phyloP scores from a whole-genome alignment of 1,140 invertebrate genomes.

The Lepidurus apus region DNA sequence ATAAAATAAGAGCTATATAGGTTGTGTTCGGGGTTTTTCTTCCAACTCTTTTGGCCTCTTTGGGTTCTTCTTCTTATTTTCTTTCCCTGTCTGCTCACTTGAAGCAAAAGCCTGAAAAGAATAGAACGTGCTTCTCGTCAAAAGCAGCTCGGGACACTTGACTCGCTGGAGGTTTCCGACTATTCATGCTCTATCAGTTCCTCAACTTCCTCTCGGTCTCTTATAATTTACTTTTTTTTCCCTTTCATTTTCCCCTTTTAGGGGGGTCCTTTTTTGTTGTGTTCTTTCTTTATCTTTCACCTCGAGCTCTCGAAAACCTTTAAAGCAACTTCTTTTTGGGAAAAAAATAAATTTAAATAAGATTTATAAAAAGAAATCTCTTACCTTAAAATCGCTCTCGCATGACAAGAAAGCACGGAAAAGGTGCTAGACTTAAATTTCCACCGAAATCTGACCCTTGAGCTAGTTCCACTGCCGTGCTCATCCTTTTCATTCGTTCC shows the following conservation, averaged over 20 bases:
- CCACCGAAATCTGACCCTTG: neutral
- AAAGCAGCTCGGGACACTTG: constrained; percentile 20
- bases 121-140: constrained; percentile 21
- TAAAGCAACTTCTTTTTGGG: neutral
- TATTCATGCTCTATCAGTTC: constrained; percentile 22
- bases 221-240: neutral
- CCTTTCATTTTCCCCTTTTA: neutral
- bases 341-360: neutral
- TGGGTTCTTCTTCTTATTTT: neutral
- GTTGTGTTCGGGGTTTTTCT: neutral
- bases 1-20: neutral
- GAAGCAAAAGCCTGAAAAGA: constrained; percentile 8
- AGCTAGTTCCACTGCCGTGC: constrained; percentile 11
- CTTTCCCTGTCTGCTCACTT: neutral
- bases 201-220: constrained; percentile 11
- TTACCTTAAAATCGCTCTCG: neutral
- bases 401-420: neutral
- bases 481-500: constrained; percentile 10
- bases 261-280: neutral
- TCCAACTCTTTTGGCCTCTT: neutral
- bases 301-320: constrained; percentile 1
- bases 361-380: neutral
- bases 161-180: constrained; percentile 12
- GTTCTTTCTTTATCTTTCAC: neutral
- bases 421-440: constrained; percentile 16